Evolutionary conservation across 2,113 vertebrate species (phyloP), one percentile per base, ranked within the genome.

Genomic region (Raja brachyura): DNA sequence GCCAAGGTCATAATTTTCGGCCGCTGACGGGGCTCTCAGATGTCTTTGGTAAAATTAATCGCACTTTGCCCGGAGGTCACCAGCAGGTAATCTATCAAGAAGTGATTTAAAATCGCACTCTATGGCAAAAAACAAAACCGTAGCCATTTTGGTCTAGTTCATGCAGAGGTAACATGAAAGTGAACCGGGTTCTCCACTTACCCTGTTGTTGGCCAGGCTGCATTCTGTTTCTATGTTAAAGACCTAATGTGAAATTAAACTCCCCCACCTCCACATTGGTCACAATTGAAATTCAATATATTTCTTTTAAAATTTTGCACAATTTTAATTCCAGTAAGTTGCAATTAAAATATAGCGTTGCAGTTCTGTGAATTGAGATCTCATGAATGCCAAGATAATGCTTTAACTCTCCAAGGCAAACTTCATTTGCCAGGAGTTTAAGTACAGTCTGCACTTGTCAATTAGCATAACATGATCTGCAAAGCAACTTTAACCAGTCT

Each of bases 41-140:
- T 98, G 97, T 97, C 96, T 97, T 97, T 96, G 96, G 97, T 98
- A 97, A 97, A 97, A 97, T 97, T 98, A 98, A 98, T 98, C 97
- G 97, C 97, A 95, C 96, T 97, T 95, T 96, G 96, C 96, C 96
- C 95, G 95, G 95, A 97, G 97, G 97, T 97, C 97, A 97, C 95
- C 96, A 95, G 94, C 97, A 97, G 96, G 97, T 98, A 97, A 98
- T 99, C 97, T 96, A 97, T 98, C 97, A 98, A 95, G 95, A 95
- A 88, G 88, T 95, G 94, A 95, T 96, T 96, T 96, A 97, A 98
- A 97, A 97, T 97, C 96, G 96, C 96, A 96, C 95, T 95, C 96
- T 95, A 95, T 94, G 96, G 95, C 93, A 85, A 93, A 94, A 94
- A 93, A 77, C 76, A 94, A 94, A 88, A 94, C 39, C 93, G 94